phyloP scores from a whole-genome alignment of 23 tunicate species.

The Oikopleura albicans region DNA sequence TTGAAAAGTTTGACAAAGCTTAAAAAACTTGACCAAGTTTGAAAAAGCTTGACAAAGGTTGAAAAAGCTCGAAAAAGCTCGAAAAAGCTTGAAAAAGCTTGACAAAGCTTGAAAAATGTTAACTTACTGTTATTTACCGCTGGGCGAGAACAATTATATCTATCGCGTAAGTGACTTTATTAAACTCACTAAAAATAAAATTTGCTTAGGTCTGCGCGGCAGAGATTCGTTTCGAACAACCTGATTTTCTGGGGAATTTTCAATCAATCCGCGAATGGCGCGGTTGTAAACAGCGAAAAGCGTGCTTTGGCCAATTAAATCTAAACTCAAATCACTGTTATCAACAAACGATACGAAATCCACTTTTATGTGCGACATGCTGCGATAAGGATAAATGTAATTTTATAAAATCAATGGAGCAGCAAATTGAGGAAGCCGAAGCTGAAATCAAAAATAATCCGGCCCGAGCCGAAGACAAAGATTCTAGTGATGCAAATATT shows the following conservation, averaged over 20 bases:
- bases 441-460: background rate
- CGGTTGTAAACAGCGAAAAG: conserved; percentile 1
- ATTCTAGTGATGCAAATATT: background rate
- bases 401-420: background rate
- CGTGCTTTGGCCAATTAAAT: background rate
- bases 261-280: background rate
- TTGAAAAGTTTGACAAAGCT: too few relatives aligned
- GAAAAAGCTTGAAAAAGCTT: too few relatives aligned
- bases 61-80: too few relatives aligned
- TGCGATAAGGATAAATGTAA: background rate
- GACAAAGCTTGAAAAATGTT: too few relatives aligned
- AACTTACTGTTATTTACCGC: too few relatives aligned
- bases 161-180: too few relatives aligned
- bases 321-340: background rate
- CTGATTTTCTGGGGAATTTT: background rate
- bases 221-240: background rate
- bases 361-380: background rate
- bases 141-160: too few relatives aligned
- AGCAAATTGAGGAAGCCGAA: conserved; percentile 13
- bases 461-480: background rate
- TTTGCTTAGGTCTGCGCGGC: background rate
- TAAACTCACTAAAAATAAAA: too few relatives aligned
- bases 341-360: background rate
- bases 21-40: too few relatives aligned
- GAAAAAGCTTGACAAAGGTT: too few relatives aligned